phyloP scores from a whole-genome alignment of 2,113 vertebrate species.

The Hypomesus transpacificus region DNA sequence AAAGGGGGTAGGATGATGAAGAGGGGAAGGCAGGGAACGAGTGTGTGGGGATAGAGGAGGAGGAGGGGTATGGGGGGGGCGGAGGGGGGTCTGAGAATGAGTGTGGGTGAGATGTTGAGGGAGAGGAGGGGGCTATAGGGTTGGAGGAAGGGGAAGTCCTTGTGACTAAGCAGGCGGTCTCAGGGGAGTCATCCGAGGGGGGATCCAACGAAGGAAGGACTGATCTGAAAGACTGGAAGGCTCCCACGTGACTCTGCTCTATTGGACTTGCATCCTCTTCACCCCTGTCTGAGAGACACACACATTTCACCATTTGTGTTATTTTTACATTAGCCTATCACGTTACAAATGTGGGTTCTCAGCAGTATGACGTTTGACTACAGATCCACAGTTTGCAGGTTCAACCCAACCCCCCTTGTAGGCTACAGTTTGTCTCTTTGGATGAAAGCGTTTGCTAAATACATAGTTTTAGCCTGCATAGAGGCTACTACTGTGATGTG shows the following conservation, averaged over 20 bases:
- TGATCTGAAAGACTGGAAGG: neutral
- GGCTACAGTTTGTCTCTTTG: too few species aligned
- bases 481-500: too few species aligned
- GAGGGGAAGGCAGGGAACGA: neutral
- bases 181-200: neutral
- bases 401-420: too few species aligned
- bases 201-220: too few species aligned
- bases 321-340: too few species aligned
- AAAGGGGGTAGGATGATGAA: neutral
- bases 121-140: neutral
- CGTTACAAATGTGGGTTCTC: too few species aligned
- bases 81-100: neutral
- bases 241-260: neutral
- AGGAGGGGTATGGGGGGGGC: neutral
- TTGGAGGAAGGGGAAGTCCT: neutral
- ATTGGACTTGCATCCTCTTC: neutral
- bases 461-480: too few species aligned
- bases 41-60: neutral
- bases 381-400: too few species aligned
- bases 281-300: neutral
- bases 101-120: neutral
- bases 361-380: too few species aligned
- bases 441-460: too few species aligned
- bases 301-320: neutral
- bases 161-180: neutral